Base-by-base conservation (phyloP, 2,888 invertebrate species). In the Hetaerina titia region DNA sequence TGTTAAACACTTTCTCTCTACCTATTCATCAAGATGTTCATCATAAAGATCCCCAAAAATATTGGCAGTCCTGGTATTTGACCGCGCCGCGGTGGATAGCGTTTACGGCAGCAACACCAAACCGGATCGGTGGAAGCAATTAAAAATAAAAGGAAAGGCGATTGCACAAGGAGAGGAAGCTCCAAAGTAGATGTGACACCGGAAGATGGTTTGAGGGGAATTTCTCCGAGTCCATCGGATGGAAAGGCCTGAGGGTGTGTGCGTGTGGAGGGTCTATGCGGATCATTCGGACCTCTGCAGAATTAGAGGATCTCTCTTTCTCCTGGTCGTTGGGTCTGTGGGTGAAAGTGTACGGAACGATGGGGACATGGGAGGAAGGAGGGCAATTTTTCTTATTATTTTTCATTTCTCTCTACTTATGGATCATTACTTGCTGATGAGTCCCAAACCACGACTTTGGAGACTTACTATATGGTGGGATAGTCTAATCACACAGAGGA, bases 121-220 rank as follows among this genome's bases (percentile, higher is more conserved):
- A 81, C 81, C 81, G 81, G 81, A 81, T 81, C 81, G 4, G 31
- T 31, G 81, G 81, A 60, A 31, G 81, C 81, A 31, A 31, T 81
- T 81, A 31, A 81, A 74, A 74, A 74, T 69, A 69, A 69, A n/a
- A 69, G 31, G 81, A 81, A 81, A 81, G 31, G 81, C 81, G 81
- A 31, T 11, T 31, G 2, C 11, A 13, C 7, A 13, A 31, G 81
- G 31, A 31, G 81, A 31, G 74, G 25, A 25, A 9, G 74, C 7
- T 25, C 8, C n/a, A n/a, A 13, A 81, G 31, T 4, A 25, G 81
- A 81, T 25, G 31, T 17, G 69, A 22, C 69, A 69, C 69, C 69
- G 69, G 69, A 69, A 25, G 81, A 11, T 15, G 31, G 31, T 5
- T 22, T 7, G 22, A 69, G 19, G 13, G 69, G 81, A 81, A 31